Conservation (phyloP, 1,140 invertebrate species). For the Pogonognathellus flavescens region DNA sequence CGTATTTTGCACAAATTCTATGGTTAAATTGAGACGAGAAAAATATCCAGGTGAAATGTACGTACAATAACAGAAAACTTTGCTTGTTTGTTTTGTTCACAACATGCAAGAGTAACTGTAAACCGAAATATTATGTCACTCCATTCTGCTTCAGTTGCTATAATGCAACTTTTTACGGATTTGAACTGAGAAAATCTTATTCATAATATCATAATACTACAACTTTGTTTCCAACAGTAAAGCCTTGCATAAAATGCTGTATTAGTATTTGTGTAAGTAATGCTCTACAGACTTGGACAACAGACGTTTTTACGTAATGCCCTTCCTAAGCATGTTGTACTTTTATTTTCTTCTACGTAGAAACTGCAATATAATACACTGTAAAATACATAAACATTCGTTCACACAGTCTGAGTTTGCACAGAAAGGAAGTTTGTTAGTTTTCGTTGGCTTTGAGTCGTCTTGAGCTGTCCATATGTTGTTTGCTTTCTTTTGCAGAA, state of each 20-base stretch:
- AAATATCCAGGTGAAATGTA: conserved; percentile 1
- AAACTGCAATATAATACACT: conserved; percentile 9
- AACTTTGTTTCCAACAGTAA: not conserved
- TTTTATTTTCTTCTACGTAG: not conserved
- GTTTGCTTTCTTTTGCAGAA: not conserved
- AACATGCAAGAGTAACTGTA: conserved; percentile 1
- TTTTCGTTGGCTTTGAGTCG: not conserved
- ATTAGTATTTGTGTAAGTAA: not conserved
- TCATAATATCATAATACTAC: conserved; percentile 21
- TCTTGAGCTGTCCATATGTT: conserved; percentile 16
- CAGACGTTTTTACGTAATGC: not conserved
- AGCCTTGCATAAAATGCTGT: not conserved
- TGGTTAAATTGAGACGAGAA: not conserved
- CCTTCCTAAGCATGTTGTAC: not conserved
- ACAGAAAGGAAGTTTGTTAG: not conserved
- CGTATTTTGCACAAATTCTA: not conserved
- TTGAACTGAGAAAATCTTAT: conserved; percentile 15
- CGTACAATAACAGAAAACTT: not conserved
- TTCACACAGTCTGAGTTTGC: conserved; percentile 15
- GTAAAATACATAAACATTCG: conserved; percentile 48
- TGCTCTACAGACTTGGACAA: not conserved
- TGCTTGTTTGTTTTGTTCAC: not conserved
- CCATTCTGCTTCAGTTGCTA: not conserved
- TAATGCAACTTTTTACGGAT: conserved; percentile 20
- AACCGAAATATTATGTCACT: conserved; percentile 14